Conservation (phyloP, 2,797 vertebrate species). For the Hippocampus kuda region DNA sequence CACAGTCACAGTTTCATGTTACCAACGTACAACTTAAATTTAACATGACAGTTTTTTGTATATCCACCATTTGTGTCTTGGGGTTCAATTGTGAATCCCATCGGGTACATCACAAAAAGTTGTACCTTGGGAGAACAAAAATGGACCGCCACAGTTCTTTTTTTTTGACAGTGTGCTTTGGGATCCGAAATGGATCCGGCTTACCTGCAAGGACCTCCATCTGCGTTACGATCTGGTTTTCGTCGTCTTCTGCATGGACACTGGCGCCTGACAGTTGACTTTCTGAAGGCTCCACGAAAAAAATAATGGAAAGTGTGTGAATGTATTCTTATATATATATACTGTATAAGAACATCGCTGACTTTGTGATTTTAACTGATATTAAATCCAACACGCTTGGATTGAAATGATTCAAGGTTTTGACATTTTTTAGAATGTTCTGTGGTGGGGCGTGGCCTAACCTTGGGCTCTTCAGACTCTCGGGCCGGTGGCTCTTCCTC, state of each 20-base stretch:
- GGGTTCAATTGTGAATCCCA: too few relatives aligned
- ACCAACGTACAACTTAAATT: too few relatives aligned
- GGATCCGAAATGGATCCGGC: not conserved
- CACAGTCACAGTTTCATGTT: too few relatives aligned
- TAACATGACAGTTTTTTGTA: too few relatives aligned
- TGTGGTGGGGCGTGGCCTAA: slow-evolving; percentile 8
- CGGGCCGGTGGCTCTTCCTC: slow-evolving; percentile 36
- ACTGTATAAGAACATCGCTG: not conserved
- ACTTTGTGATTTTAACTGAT: not conserved
- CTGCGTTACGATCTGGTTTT: slow-evolving; percentile 39
- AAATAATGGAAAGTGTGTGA: too few relatives aligned
- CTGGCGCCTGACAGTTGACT: slow-evolving; percentile 27
- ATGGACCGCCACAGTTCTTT: too few relatives aligned
- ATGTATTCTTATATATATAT: too few relatives aligned
- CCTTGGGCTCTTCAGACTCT: slow-evolving; percentile 34
- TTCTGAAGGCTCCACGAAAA: not conserved
- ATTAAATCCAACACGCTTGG: not conserved
- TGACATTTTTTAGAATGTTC: not conserved
- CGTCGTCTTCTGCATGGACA: slow-evolving; percentile 14
- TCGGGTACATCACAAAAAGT: too few relatives aligned
- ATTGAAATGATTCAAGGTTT: not conserved
- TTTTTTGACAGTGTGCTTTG: too few relatives aligned
- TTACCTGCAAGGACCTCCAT: slow-evolving; percentile 38
- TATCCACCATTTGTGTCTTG: too few relatives aligned
- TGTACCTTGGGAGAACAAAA: too few relatives aligned